Percentiles rank a stretch among this genome's conserved stretches.
Conservation (phyloP, 2,113 vertebrate species). For the Dolichotis patagonum region DNA sequence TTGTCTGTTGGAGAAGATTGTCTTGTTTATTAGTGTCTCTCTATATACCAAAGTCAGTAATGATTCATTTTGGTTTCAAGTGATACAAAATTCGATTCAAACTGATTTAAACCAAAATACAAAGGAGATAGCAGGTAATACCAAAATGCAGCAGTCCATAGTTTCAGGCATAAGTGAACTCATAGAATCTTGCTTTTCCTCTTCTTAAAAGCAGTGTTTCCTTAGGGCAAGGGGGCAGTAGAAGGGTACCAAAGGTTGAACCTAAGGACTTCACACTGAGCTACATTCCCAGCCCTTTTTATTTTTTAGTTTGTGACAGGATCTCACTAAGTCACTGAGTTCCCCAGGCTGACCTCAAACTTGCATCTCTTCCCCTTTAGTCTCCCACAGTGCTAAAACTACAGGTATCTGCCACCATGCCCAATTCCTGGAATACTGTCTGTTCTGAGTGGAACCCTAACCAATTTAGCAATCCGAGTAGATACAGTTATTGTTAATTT, state of each 20-base stretch:
- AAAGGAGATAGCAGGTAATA: not conserved
- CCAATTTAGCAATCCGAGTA: not conserved
- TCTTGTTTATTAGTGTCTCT: not conserved
- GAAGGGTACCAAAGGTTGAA: not conserved
- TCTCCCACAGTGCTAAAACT: not conserved
- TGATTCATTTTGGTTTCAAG: slow-evolving; percentile 3
- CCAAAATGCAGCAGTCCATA: not conserved
- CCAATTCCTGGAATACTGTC: not conserved
- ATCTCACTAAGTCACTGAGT: not conserved
- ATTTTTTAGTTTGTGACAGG: not conserved
- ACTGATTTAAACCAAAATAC: not conserved
- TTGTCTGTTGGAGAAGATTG: not conserved
- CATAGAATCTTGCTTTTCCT: not conserved
- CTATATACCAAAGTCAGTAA: not conserved
- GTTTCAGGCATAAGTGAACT: not conserved
- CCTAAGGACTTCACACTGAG: not conserved
- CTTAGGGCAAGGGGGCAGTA: not conserved
- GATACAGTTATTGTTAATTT: not conserved
- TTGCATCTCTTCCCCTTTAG: not conserved
- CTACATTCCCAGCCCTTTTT: not conserved
- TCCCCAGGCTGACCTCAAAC: not conserved
- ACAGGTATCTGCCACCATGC: not conserved
- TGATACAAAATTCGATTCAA: slow-evolving; percentile 3
- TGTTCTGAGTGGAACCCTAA: not conserved
- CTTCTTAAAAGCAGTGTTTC: not conserved